phyloP scores from a whole-genome alignment of 1,140 invertebrate genomes.

The Mya arenaria region DNA sequence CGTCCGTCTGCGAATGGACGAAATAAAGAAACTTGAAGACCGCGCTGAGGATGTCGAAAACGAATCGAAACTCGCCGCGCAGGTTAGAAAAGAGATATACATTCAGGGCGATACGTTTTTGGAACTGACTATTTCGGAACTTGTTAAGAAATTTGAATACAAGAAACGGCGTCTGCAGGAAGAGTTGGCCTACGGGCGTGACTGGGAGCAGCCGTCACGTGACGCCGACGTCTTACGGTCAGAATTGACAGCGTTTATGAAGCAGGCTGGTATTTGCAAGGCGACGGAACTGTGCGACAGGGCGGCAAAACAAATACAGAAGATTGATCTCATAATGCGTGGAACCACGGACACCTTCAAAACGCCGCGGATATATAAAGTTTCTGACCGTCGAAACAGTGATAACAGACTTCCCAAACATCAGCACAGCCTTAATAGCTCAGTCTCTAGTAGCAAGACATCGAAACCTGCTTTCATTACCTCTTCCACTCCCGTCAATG shows the following conservation, averaged over 20 bases:
- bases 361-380: slow-evolving; percentile 43
- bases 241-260: slow-evolving; percentile 39
- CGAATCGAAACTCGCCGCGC: slow-evolving; percentile 6
- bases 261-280: slow-evolving; percentile 49
- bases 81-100: slow-evolving; percentile 46
- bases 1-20: slow-evolving; percentile 46
- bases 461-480: slow-evolving; percentile 19
- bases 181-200: slow-evolving; percentile 23
- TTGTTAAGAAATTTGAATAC: slow-evolving; percentile 42
- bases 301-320: slow-evolving; percentile 48
- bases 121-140: slow-evolving; percentile 27
- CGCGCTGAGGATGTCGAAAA: slow-evolving; percentile 23
- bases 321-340: slow-evolving; percentile 51
- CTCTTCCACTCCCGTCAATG: slow-evolving; percentile 29
- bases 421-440: too few relatives aligned
- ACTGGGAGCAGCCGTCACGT: slow-evolving; percentile 41
- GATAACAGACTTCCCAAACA: neutral
- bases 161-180: slow-evolving; percentile 11
- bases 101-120: slow-evolving; percentile 45
- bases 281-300: slow-evolving; percentile 13
- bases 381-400: slow-evolving; percentile 34
- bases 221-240: slow-evolving; percentile 39
- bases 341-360: slow-evolving; percentile 19
- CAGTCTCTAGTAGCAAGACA: too few relatives aligned
- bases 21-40: slow-evolving; percentile 45